A percentile compares a stretch with the other conserved stretches of the same genome.
Conservation (phyloP, 2,797 vertebrate species). For the Apogon hyalosoma region DNA sequence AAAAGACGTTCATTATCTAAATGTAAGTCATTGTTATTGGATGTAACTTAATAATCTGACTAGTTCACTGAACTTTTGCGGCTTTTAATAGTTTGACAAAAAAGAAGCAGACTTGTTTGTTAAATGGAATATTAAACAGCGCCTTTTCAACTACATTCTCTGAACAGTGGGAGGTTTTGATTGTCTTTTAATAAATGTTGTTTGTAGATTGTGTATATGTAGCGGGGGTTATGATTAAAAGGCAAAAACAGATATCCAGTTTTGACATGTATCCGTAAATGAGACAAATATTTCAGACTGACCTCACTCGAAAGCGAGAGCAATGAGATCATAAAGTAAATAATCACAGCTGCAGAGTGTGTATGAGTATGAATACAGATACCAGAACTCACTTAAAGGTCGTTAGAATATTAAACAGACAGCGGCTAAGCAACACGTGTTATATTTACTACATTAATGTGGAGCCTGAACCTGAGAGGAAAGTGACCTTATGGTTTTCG, state of each 20-base stretch:
- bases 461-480: too few species aligned
- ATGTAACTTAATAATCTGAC: neutral
- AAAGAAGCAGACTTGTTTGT: neutral
- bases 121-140: neutral
- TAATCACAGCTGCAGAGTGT: neutral
- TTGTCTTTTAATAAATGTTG: slow-evolving; percentile 1
- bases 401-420: too few species aligned
- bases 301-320: neutral
- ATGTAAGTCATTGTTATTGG: slow-evolving; percentile 76
- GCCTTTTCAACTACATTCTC: slow-evolving; percentile 7
- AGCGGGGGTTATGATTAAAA: neutral
- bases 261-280: slow-evolving; percentile 9
- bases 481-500: neutral
- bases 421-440: too few species aligned
- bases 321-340: slow-evolving; percentile 4
- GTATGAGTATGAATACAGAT: neutral
- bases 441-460: too few species aligned
- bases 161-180: neutral
- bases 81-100: neutral
- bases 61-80: slow-evolving; percentile 25
- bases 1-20: slow-evolving; percentile 59
- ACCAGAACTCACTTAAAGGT: neutral
- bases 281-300: neutral
- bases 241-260: neutral
- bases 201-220: slow-evolving; percentile 10